Percentiles rank a stretch among this genome's conserved stretches.
These are phyloP conservation scores for Atta texana DNA, from an alignment of 1,140 invertebrate species.

Conservation along the genomic window DNA sequence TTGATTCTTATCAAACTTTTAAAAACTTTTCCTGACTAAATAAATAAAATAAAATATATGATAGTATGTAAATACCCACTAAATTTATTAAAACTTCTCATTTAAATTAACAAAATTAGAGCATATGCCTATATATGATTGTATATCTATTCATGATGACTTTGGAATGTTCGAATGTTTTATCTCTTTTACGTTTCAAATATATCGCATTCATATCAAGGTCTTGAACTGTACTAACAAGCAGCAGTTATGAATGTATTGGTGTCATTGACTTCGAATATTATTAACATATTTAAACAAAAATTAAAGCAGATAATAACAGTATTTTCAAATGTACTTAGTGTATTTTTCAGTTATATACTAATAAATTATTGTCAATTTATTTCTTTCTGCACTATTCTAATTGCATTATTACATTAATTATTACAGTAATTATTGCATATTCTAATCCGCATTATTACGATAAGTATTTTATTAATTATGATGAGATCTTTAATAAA, in stretches of 20 bases:
- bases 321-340: constrained; percentile 47
- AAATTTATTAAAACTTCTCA: neutral
- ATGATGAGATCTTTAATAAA: neutral
- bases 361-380: no score
- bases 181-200: constrained; percentile 70
- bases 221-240: constrained; percentile 71
- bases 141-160: constrained; percentile 16
- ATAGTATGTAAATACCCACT: no score
- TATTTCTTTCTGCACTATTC: neutral
- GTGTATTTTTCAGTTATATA: no score
- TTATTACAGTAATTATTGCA: neutral
- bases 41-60: neutral
- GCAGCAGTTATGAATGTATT: constrained; percentile 66
- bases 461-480: neutral
- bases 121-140: neutral
- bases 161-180: constrained; percentile 53
- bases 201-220: constrained; percentile 71
- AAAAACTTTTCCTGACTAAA: no score
- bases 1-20: no score
- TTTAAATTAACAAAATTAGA: constrained; percentile 14
- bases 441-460: neutral
- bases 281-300: constrained; percentile 59
- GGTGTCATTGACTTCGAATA: constrained; percentile 75
- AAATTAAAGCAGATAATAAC: constrained; percentile 42
- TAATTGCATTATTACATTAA: neutral